A percentile compares a stretch with the other conserved stretches of the same genome.
phyloP scores from a whole-genome alignment of 2,113 vertebrate genomes.

The Todiramphus chloris region DNA sequence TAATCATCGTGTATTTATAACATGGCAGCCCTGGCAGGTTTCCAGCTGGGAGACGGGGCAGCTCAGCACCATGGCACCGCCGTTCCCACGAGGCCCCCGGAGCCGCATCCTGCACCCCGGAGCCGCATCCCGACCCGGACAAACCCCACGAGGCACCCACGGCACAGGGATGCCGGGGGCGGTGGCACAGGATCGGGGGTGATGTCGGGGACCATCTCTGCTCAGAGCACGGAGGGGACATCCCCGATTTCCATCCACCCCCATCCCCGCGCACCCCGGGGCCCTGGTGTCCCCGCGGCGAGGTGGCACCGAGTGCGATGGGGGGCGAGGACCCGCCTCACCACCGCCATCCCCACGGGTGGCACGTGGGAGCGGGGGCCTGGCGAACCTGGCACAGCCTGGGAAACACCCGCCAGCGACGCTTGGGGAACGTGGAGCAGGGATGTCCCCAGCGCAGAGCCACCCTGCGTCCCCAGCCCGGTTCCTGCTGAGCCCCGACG shows the following conservation, averaged over 20 bases:
- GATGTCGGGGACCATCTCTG: fast-evolving
- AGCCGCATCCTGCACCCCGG: fast-evolving
- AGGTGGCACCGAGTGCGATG: fast-evolving
- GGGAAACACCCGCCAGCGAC: fast-evolving
- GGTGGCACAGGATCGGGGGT: fast-evolving
- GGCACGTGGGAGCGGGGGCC: too few species aligned
- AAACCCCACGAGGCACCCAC: neutral
- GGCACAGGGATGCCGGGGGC: fast-evolving
- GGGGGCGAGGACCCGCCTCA: fast-evolving
- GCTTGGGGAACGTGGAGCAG: neutral
- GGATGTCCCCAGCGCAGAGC: fast-evolving
- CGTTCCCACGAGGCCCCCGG: neutral
- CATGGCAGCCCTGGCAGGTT: neutral
- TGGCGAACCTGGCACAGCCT: neutral
- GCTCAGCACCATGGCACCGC: fast-evolving
- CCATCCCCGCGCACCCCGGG: too few species aligned
- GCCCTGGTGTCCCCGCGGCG: neutral
- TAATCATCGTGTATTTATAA: neutral
- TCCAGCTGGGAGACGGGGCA: fast-evolving
- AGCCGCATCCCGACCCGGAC: too few species aligned
- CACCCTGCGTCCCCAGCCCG: fast-evolving
- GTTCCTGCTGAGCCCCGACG: neutral
- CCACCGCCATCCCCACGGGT: too few species aligned
- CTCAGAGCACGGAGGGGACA: fast-evolving
- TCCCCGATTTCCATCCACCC: neutral